These are phyloP conservation scores for Pimephales promelas DNA, from an alignment of 2,113 vertebrate species.

Conservation along the genomic window DNA sequence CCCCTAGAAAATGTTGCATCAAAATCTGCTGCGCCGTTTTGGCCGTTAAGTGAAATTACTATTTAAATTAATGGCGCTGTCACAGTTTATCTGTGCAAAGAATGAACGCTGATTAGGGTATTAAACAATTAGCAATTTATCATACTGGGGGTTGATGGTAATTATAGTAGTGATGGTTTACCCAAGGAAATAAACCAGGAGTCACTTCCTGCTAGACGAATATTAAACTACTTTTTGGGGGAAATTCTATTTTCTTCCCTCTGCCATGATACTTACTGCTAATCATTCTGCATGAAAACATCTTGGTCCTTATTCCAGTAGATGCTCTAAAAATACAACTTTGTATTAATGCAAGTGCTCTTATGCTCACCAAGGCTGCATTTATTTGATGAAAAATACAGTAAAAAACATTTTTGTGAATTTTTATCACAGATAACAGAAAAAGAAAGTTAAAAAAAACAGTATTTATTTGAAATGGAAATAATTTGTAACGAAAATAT, in stretches of 20 bases:
- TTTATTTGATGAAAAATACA: neutral
- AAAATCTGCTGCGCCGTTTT: conserved; percentile 92
- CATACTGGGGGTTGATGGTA: conserved; percentile 95
- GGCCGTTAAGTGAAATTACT: conserved; percentile 98
- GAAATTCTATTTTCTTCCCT: neutral
- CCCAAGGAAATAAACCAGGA: conserved; percentile 92
- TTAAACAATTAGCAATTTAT: conserved; percentile 99
- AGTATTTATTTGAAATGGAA: neutral
- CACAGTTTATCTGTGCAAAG: conserved; percentile 95
- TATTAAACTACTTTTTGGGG: conserved; percentile 48
- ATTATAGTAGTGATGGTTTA: conserved; percentile 96
- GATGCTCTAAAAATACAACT: neutral
- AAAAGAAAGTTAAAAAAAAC: too few relatives aligned
- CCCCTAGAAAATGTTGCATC: conserved; percentile 91
- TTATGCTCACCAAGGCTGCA: neutral
- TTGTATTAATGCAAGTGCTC: neutral
- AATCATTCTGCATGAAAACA: neutral
- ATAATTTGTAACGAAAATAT: neutral
- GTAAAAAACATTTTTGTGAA: neutral
- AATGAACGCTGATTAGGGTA: conserved; percentile 98
- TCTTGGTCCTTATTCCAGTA: neutral
- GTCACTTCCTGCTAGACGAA: conserved; percentile 86
- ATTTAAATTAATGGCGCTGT: conserved; percentile 97
- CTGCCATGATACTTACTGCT: neutral
- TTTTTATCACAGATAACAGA: neutral